Conservation (phyloP, 2,888 invertebrate genomes). For the Drosophila subquinaria region DNA sequence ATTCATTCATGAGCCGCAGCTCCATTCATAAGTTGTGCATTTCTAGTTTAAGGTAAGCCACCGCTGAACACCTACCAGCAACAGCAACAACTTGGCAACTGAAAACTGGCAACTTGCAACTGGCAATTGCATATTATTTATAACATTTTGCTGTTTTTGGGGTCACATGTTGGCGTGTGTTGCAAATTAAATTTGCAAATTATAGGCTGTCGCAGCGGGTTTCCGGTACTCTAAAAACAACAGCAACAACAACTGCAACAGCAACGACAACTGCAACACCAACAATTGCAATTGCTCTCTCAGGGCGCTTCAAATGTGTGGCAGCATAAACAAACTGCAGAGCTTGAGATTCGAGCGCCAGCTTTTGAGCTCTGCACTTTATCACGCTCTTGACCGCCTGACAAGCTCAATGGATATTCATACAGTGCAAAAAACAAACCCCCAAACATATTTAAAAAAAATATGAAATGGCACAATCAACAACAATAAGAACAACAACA, state of each 20-base stretch:
- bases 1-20: conserved; percentile 69
- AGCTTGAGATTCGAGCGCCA: conserved; percentile 43
- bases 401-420: conserved; percentile 75
- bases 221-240: conserved; percentile 64
- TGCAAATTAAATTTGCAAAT: conserved; percentile 83
- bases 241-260: conserved; percentile 26
- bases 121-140: conserved; percentile 73
- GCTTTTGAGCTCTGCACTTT: conserved; percentile 63
- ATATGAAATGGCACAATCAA: conserved; percentile 63
- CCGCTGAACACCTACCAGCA: conserved; percentile 66
- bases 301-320: conserved; percentile 64
- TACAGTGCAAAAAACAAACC: conserved; percentile 36
- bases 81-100: conserved; percentile 13
- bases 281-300: conserved; percentile 24
- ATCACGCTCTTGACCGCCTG: conserved; percentile 63
- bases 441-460: conserved; percentile 1
- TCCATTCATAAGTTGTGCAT: conserved; percentile 69
- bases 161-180: conserved; percentile 82
- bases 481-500: conserved; percentile 46
- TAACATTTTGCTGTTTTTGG: conserved; percentile 75
- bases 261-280: neutral
- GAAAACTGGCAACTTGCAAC: conserved; percentile 36
- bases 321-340: conserved; percentile 65
- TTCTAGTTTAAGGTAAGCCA: conserved; percentile 83
- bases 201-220: conserved; percentile 79